These are phyloP conservation scores for Tachypleus tridentatus DNA, from an alignment of 1,140 invertebrate species.

Conservation along the genomic window DNA sequence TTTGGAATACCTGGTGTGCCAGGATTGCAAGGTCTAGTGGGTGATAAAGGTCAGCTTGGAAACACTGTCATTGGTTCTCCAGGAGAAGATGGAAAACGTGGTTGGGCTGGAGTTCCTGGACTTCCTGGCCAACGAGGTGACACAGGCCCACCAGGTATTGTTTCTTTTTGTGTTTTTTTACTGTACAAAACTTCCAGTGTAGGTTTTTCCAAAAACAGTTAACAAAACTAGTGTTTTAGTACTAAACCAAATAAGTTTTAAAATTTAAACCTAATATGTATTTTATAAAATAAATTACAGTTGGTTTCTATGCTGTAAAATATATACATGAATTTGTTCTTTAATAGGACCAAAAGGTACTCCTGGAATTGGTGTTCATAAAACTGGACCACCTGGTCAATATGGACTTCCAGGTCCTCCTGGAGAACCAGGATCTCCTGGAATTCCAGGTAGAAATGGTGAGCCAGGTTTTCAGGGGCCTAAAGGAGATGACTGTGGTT, in stretches of 20 bases:
- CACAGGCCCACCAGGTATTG: slow-evolving; percentile 16
- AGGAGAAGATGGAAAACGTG: slow-evolving; percentile 53
- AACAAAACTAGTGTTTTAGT: too few species aligned
- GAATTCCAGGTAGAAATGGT: slow-evolving; percentile 25
- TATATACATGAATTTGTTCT: not conserved
- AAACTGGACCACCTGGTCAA: slow-evolving; percentile 21
- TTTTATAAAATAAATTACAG: too few species aligned
- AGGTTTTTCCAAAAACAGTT: too few species aligned
- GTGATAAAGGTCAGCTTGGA: slow-evolving; percentile 36
- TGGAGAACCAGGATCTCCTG: slow-evolving; percentile 25
- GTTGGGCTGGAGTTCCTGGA: slow-evolving; percentile 52
- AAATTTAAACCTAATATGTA: too few species aligned
- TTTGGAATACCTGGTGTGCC: slow-evolving; percentile 53
- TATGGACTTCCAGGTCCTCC: slow-evolving; percentile 23
- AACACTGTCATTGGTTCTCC: slow-evolving; percentile 43
- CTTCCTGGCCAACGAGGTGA: slow-evolving; percentile 5
- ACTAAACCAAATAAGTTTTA: too few species aligned
- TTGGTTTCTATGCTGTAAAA: too few species aligned
- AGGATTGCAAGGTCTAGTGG: slow-evolving; percentile 50
- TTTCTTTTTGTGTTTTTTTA: slow-evolving; percentile 11
- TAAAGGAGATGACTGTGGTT: slow-evolving; percentile 23
- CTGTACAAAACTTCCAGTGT: too few species aligned
- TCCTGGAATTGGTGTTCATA: slow-evolving; percentile 19
- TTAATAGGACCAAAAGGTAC: slow-evolving; percentile 17
- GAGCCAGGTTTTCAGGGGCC: slow-evolving; percentile 25